phyloP scores from a whole-genome alignment of 2,797 vertebrate genomes.

The Danio aesculapii region DNA sequence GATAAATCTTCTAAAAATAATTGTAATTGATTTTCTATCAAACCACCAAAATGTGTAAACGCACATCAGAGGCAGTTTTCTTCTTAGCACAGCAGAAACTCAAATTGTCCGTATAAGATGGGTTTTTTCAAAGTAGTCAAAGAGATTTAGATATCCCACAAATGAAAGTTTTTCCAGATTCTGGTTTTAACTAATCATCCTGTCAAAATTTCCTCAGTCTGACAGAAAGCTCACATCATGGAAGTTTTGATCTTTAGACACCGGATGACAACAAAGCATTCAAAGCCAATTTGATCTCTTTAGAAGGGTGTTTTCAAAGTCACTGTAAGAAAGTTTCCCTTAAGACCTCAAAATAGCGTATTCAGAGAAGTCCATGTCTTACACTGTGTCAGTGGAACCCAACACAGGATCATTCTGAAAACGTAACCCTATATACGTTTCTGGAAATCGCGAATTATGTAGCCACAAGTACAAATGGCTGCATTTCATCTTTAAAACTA shows the following conservation, averaged over 20 bases:
- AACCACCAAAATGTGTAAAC: neutral
- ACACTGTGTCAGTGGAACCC: neutral
- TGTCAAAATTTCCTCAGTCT: neutral
- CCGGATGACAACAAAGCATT: neutral
- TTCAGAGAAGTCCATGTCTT: neutral
- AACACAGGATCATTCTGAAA: too few relatives aligned
- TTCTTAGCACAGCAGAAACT: neutral
- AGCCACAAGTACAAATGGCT: too few relatives aligned
- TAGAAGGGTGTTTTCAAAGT: constrained; percentile 7
- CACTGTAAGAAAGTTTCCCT: neutral
- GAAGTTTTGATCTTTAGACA: constrained; percentile 12
- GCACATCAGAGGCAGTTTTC: neutral
- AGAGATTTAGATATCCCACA: neutral
- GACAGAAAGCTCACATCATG: constrained; percentile 2
- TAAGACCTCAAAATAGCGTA: constrained; percentile 10
- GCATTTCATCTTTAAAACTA: too few relatives aligned
- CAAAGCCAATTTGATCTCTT: neutral
- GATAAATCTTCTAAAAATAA: neutral
- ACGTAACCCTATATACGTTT: too few relatives aligned
- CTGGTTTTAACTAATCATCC: constrained; percentile 18
- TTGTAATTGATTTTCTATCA: neutral
- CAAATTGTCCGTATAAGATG: neutral
- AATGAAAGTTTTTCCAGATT: constrained; percentile 6
- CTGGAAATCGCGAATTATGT: too few relatives aligned
- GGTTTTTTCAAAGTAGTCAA: neutral